Evolutionary conservation across 2,888 invertebrate genomes (phyloP).

Genomic region (Branchellion lobata): DNA sequence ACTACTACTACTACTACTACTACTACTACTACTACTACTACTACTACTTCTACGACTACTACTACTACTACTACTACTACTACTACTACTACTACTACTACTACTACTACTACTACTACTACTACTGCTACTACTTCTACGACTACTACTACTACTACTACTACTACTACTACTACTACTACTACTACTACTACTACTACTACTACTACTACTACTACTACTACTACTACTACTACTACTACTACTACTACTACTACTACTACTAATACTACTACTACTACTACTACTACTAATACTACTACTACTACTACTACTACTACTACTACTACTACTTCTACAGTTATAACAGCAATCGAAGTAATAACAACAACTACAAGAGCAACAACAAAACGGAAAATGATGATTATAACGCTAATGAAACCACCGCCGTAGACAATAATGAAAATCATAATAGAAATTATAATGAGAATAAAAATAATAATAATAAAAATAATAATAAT

Average conservation of each 20-base stretch:
- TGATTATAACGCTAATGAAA: too few species aligned
- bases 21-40: slow-evolving; percentile 44
- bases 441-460: too few species aligned
- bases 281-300: slow-evolving; percentile 16
- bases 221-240: neutral
- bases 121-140: slow-evolving; percentile 11
- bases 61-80: slow-evolving; percentile 35
- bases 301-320: slow-evolving; percentile 25
- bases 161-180: slow-evolving; percentile 37
- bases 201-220: neutral
- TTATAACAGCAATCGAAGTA: too few species aligned
- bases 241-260: neutral
- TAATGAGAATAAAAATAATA: too few species aligned
- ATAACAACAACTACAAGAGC: too few species aligned
- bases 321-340: slow-evolving; percentile 13
- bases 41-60: neutral
- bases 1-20: slow-evolving; percentile 46
- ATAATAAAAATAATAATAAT: too few species aligned
- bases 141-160: neutral
- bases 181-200: slow-evolving; percentile 18
- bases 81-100: slow-evolving; percentile 31
- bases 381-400: too few species aligned
- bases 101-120: slow-evolving; percentile 37
- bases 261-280: neutral
- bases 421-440: too few species aligned